Evolutionary conservation across 1,140 invertebrate species (phyloP).

Genomic region (Halesus radiatus): DNA sequence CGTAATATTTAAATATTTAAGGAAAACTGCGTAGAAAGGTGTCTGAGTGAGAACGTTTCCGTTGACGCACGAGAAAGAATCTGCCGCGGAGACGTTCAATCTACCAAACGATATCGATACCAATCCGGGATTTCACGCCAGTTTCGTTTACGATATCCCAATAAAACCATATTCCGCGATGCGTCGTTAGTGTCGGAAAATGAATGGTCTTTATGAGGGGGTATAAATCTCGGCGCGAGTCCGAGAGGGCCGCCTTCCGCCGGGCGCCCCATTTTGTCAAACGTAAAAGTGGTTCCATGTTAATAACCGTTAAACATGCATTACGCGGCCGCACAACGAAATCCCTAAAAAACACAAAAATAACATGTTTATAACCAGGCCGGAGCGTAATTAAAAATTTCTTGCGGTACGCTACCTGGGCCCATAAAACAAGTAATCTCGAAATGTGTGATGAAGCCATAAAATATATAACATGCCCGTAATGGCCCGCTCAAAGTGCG

Average conservation of each 20-base stretch:
- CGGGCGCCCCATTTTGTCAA: not conserved
- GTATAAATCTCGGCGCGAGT: slow-evolving; percentile 24
- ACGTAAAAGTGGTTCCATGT: not conserved
- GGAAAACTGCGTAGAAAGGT: not conserved
- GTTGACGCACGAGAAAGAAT: not conserved
- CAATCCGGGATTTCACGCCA: slow-evolving; percentile 21
- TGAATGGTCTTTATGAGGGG: slow-evolving; percentile 32
- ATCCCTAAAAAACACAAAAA: slow-evolving; percentile 24
- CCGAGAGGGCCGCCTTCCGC: not conserved
- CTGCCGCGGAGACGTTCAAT: slow-evolving; percentile 11
- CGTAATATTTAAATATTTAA: not conserved
- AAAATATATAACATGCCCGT: not conserved
- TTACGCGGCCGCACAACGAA: not conserved
- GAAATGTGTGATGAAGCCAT: slow-evolving; percentile 13
- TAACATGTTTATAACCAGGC: slow-evolving; percentile 10
- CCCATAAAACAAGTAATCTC: slow-evolving; percentile 6
- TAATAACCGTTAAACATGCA: slow-evolving; percentile 23
- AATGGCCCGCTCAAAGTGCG: not conserved
- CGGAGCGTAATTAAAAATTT: slow-evolving; percentile 18
- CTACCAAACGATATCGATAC: slow-evolving; percentile 22
- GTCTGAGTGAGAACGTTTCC: not conserved
- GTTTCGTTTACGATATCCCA: slow-evolving; percentile 40
- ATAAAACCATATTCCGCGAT: slow-evolving; percentile 44
- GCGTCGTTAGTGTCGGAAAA: slow-evolving; percentile 43
- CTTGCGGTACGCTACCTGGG: not conserved